These are phyloP conservation scores for Scrobipalpa atriplicella DNA, from an alignment of 2,888 invertebrate species.

Conservation along the genomic window DNA sequence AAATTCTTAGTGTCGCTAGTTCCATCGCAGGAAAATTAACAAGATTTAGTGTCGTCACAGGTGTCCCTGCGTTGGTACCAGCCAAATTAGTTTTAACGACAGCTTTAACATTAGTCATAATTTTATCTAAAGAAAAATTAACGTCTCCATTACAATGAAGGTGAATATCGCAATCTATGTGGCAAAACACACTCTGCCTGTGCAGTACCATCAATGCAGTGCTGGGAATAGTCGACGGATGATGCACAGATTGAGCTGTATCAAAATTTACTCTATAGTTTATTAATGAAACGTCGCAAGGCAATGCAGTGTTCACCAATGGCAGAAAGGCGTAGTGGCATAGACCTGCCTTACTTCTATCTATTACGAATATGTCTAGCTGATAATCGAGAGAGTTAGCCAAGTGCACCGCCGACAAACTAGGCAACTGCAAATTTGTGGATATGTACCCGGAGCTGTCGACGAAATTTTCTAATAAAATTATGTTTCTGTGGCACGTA, in stretches of 20 bases:
- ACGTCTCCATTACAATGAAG: slow-evolving; percentile 55
- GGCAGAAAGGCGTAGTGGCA: slow-evolving; percentile 63
- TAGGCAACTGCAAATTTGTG: slow-evolving; percentile 54
- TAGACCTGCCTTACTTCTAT: slow-evolving; percentile 49
- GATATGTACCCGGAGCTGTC: slow-evolving; percentile 33
- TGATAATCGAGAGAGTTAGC: slow-evolving; percentile 55
- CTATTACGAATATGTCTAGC: slow-evolving; percentile 61
- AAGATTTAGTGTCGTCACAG: slow-evolving; percentile 48
- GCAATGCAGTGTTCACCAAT: slow-evolving; percentile 62
- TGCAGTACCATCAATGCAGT: slow-evolving; percentile 62
- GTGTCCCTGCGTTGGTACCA: slow-evolving; percentile 60
- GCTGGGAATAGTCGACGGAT: slow-evolving; percentile 45
- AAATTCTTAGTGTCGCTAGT: slow-evolving; percentile 57
- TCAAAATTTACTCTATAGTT: slow-evolving; percentile 58
- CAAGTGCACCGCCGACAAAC: slow-evolving; percentile 57
- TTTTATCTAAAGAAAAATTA: slow-evolving; percentile 54
- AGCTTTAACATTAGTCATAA: slow-evolving; percentile 55
- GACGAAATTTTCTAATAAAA: slow-evolving; percentile 65
- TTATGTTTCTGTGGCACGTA: slow-evolving; percentile 75
- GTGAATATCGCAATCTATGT: slow-evolving; percentile 43
- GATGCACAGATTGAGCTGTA: slow-evolving; percentile 39
- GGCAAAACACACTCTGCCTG: slow-evolving; percentile 61
- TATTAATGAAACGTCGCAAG: slow-evolving; percentile 66
- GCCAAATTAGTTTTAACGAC: slow-evolving; percentile 66
- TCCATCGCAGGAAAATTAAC: slow-evolving; percentile 66